A percentile compares a stretch with the other conserved stretches of the same genome.
These are phyloP conservation scores for Aromia moschata DNA, from an alignment of 2,888 invertebrate species.

Conservation along the genomic window DNA sequence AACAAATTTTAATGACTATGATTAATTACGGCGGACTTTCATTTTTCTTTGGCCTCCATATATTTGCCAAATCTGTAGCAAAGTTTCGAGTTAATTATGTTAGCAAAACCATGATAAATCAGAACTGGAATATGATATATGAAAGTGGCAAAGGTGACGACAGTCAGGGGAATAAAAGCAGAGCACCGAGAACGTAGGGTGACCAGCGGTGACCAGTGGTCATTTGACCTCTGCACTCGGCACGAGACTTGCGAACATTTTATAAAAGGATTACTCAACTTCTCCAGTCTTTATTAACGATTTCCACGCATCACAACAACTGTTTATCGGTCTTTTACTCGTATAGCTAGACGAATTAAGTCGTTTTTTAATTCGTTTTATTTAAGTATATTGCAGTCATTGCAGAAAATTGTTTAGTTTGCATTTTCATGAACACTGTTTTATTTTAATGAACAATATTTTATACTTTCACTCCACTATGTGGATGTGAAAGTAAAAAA, in stretches of 20 bases:
- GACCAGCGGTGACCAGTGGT: slow-evolving; percentile 51
- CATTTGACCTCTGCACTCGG: slow-evolving; percentile 56
- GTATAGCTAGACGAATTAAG: too few species aligned
- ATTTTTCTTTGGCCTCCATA: not conserved
- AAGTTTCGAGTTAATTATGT: slow-evolving; percentile 16
- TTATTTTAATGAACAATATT: too few species aligned
- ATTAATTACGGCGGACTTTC: not conserved
- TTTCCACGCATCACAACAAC: slow-evolving; percentile 21
- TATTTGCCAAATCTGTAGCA: slow-evolving; percentile 17
- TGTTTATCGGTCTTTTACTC: not conserved
- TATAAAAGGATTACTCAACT: slow-evolving; percentile 55
- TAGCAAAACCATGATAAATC: slow-evolving; percentile 18
- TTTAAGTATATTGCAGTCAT: too few species aligned
- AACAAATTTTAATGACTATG: not conserved
- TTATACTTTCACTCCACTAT: too few species aligned
- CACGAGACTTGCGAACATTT: slow-evolving; percentile 55
- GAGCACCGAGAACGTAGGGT: slow-evolving; percentile 26
- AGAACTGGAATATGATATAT: slow-evolving; percentile 43
- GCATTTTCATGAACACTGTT: too few species aligned
- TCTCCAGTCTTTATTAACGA: slow-evolving; percentile 35
- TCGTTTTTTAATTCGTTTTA: too few species aligned
- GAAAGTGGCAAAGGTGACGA: slow-evolving; percentile 42
- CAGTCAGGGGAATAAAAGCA: slow-evolving; percentile 39
- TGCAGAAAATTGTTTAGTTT: too few species aligned
- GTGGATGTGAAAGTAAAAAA: too few species aligned